A percentile compares a stretch with the other conserved stretches of the same genome.
Evolutionary conservation across 1,140 invertebrate genomes (phyloP).

Genomic region (Cyclina sinensis): DNA sequence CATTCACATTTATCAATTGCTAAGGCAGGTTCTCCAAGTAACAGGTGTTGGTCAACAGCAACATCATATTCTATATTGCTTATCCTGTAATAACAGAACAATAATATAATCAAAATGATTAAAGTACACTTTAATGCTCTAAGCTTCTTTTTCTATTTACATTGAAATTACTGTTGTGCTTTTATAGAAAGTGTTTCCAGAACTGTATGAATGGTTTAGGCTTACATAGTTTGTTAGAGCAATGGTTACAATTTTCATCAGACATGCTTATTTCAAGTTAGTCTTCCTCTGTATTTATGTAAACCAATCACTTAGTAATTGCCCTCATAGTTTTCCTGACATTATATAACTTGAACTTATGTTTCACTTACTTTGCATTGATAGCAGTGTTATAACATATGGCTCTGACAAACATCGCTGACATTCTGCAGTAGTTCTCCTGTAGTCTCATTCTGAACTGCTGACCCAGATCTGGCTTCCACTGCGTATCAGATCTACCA

Average conservation of each 20-base stretch:
- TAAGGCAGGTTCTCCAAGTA: slow-evolving; percentile 88
- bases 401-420: slow-evolving; percentile 92
- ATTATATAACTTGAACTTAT: too few relatives aligned
- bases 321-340: too few relatives aligned
- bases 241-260: neutral
- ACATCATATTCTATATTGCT: slow-evolving; percentile 94
- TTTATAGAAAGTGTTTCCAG: too few relatives aligned
- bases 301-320: too few relatives aligned
- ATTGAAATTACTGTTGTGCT: too few relatives aligned
- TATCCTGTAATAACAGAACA: slow-evolving; percentile 88
- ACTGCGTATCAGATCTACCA: slow-evolving; percentile 29
- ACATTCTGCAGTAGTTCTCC: slow-evolving; percentile 90
- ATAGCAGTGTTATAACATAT: slow-evolving; percentile 77
- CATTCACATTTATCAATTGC: slow-evolving; percentile 97
- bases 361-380: slow-evolving; percentile 75
- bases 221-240: too few relatives aligned
- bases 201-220: too few relatives aligned
- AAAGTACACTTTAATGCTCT: too few relatives aligned
- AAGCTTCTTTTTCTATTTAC: too few relatives aligned
- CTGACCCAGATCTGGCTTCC: slow-evolving; percentile 20
- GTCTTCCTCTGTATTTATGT: too few relatives aligned
- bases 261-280: too few relatives aligned
- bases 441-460: slow-evolving; percentile 86
- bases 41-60: slow-evolving; percentile 88
- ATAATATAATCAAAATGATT: neutral